Evolutionary conservation across 2,797 vertebrate genomes (phyloP).

Genomic region (Chrysocyon brachyurus): DNA sequence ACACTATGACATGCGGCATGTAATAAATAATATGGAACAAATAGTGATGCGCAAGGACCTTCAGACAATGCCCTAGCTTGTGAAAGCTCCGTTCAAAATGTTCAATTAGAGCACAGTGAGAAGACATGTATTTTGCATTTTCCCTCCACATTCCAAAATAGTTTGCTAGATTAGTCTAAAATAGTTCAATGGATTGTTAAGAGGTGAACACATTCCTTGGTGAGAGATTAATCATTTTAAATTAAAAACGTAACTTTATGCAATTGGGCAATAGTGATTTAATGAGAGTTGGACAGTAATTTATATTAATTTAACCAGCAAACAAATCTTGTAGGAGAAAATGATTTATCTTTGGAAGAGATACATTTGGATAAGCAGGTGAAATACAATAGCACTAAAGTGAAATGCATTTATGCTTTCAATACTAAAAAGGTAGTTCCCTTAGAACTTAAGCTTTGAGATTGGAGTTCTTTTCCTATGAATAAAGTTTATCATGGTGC

Average conservation of each 20-base stretch:
- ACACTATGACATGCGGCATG: not conserved
- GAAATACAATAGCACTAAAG: not conserved
- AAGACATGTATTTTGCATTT: conserved; percentile 16
- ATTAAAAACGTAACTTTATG: conserved; percentile 13
- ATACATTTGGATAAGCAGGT: not conserved
- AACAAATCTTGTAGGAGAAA: not conserved
- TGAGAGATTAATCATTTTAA: conserved; percentile 67
- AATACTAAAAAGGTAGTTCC: conserved; percentile 20
- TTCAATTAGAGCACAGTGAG: not conserved
- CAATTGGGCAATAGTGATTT: conserved; percentile 5
- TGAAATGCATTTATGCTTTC: conserved; percentile 35
- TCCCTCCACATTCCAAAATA: not conserved
- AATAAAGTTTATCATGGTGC: fast-evolving
- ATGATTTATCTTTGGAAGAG: not conserved
- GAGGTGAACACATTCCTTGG: conserved; percentile 3
- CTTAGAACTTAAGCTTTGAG: not conserved
- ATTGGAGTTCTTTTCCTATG: not conserved
- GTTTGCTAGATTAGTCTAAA: conserved; percentile 24
- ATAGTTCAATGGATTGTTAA: conserved; percentile 68
- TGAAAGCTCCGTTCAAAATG: not conserved
- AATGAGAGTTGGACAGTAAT: not conserved
- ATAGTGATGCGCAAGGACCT: not conserved
- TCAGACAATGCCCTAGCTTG: not conserved
- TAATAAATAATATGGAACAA: conserved; percentile 52
- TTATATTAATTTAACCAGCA: conserved; percentile 77